phyloP scores from a whole-genome alignment of 2,888 invertebrate species.

The Brenthis ino region DNA sequence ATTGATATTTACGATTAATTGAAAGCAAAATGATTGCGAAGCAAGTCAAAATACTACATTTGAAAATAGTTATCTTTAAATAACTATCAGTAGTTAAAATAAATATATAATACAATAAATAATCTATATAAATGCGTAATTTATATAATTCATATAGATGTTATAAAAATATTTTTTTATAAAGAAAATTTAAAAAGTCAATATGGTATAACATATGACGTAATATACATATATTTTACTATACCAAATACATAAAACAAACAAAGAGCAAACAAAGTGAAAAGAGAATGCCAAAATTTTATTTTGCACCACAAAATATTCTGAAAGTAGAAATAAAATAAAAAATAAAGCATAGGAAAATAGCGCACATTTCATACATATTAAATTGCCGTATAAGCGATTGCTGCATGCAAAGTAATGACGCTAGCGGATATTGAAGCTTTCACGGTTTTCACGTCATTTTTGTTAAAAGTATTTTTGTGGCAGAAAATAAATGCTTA shows the following conservation, averaged over 20 bases:
- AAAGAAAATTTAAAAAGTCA: no score
- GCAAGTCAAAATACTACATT: no score
- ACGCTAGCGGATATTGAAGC: conserved; percentile 35
- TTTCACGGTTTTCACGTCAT: conserved; percentile 19
- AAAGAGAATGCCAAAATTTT: conserved; percentile 9
- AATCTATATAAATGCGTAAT: no score
- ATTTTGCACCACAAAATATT: conserved; percentile 21
- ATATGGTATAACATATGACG: not conserved
- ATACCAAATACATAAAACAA: not conserved
- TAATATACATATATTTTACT: not conserved
- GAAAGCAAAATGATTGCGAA: no score
- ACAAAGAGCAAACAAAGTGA: conserved; percentile 3
- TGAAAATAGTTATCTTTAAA: no score
- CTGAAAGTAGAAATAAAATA: conserved; percentile 29
- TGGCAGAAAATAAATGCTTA: conserved; percentile 1
- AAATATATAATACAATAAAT: no score
- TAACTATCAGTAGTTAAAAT: no score
- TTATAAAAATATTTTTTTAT: no score
- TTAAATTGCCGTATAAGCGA: conserved; percentile 38
- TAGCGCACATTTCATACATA: conserved; percentile 36
- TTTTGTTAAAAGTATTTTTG: conserved; percentile 15
- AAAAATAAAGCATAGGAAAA: conserved; percentile 33
- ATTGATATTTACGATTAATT: no score
- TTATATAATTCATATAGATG: no score
- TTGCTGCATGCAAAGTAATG: conserved; percentile 39